A percentile compares a stretch with the other conserved stretches of the same genome.
Conservation (phyloP, 2,888 invertebrate species). For the Diplolepis rosae region DNA sequence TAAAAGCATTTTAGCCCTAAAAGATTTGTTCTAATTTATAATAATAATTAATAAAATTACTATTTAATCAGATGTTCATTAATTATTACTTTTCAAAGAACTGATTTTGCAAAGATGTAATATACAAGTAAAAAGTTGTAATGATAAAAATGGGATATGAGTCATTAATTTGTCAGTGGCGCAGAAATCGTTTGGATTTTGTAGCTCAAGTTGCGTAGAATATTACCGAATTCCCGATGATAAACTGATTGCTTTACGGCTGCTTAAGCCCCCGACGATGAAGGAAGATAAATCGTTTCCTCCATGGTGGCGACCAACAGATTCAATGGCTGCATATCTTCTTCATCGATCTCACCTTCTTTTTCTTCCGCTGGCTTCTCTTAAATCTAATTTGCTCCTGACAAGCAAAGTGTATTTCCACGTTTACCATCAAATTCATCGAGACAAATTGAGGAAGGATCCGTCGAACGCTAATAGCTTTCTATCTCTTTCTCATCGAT, state of each 20-base stretch:
- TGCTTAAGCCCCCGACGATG: constrained; percentile 14
- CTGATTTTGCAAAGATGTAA: too few relatives aligned
- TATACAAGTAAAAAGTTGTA: too few relatives aligned
- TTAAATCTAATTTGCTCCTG: not conserved
- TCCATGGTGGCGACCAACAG: not conserved
- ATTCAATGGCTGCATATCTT: constrained; percentile 21
- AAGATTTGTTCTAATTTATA: too few relatives aligned
- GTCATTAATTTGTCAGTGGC: not conserved
- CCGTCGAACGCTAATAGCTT: too few relatives aligned
- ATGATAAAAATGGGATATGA: too few relatives aligned
- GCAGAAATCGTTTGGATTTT: not conserved
- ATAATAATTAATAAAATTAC: too few relatives aligned
- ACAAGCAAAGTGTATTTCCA: not conserved
- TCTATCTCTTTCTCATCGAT: too few relatives aligned
- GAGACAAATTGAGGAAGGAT: too few relatives aligned
- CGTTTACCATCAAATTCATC: not conserved
- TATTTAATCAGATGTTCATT: too few relatives aligned
- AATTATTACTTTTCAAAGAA: too few relatives aligned
- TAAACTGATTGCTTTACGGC: constrained; percentile 21
- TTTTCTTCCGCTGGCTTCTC: not conserved
- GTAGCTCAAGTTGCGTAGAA: not conserved
- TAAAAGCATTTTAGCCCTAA: too few relatives aligned
- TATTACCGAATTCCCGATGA: not conserved
- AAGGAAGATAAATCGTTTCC: constrained; percentile 23
- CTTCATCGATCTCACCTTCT: constrained; percentile 2